Conservation (phyloP, 2,113 vertebrate species). For the Psittacara wagleri region DNA sequence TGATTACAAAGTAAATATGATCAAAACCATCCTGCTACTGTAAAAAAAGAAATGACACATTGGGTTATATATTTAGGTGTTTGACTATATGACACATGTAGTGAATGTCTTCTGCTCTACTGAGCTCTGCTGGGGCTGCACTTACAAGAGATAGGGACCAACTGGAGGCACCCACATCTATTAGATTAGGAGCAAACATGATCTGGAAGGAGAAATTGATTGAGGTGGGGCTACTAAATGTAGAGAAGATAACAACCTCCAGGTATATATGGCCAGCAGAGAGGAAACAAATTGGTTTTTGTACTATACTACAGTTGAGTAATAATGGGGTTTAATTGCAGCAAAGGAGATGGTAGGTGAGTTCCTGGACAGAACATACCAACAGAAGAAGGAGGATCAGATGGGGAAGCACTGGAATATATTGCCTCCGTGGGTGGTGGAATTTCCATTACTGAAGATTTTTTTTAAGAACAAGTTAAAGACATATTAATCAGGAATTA, state of each 20-base stretch:
- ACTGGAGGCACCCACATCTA: not conserved
- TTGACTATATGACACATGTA: not conserved
- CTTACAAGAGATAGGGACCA: not conserved
- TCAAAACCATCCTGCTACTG: not conserved
- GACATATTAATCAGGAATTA: conserved; percentile 27
- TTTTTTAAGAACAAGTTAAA: conserved; percentile 20
- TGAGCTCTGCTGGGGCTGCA: not conserved
- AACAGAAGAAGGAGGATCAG: not conserved
- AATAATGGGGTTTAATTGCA: not conserved
- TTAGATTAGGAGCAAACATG: not conserved
- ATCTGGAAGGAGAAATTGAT: not conserved
- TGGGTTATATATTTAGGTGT: not conserved
- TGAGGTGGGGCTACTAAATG: not conserved
- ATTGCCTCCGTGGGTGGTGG: not conserved
- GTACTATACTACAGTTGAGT: not conserved
- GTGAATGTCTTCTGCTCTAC: not conserved
- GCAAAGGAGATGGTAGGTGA: not conserved
- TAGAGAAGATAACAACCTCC: not conserved
- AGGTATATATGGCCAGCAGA: not conserved
- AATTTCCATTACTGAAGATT: not conserved
- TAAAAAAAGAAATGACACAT: not conserved
- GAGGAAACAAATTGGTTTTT: not conserved
- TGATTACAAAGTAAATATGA: not conserved
- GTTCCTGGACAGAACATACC: not conserved
- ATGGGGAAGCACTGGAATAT: not conserved